Evolutionary conservation across 1,140 invertebrate genomes (phyloP), one percentile per base, ranked within the genome.

Genomic region (Calephelis virginiensis): DNA sequence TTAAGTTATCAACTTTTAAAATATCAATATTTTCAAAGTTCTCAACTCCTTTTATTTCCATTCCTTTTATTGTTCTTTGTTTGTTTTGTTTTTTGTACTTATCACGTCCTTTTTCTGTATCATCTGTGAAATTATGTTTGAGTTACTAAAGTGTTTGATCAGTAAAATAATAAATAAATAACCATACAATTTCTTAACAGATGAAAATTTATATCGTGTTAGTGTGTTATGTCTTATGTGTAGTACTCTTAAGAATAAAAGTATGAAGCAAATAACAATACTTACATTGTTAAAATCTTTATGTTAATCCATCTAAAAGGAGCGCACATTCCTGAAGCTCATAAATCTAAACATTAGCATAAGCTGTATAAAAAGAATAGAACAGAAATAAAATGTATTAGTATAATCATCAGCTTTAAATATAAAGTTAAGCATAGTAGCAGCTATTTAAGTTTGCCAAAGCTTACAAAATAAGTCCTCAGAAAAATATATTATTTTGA

Each of bases 91-190:
- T 81, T 74, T 69, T 76, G 70, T 79, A 70, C 76, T 86, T 85
- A 85, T 84, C 83, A 76, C 80, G 77, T 83, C 84, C 75, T 78
- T 79, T 87, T 79, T 81, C 78, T 78, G 82, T 85, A 64, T 63
- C 40, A 86, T 89, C 86, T 89, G 85, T 88, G 82, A 77, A 86
- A 83, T 78, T 70, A 82, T 64, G 77, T 80, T 83, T 72, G 71
- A 69, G 74, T 82, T 74, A 76, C 64, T 86, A 68, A 74, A 66
- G 70, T 77, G 59, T 73, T 68, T 53, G 66, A 43, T 40, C 40
- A 49, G 28, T 64, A 40, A 14, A 64, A 14, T n/a, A 50, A 8
- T 43, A 13, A 17, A 63, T 8, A 28, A 28, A 28, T n/a, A 46
- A 10, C 9, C 5, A 46, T 46, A 46, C 1, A 28, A 28, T 28